Base-by-base conservation (phyloP, 2,113 vertebrate genomes). In the Phrynocephalus versicolor region DNA sequence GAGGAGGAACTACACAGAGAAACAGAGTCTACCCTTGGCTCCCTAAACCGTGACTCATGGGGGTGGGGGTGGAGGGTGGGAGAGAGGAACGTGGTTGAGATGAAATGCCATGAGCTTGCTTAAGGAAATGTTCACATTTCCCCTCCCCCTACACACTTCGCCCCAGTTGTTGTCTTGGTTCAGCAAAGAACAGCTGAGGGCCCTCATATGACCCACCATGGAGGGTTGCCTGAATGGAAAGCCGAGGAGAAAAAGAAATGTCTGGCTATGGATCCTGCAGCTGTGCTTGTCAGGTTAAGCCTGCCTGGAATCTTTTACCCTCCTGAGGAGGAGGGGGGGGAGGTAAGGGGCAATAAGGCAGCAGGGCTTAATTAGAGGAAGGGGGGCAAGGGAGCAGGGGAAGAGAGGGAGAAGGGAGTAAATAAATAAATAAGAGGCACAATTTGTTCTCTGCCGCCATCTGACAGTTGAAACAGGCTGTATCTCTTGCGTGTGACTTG, bases 161-260 rank as follows among this genome's bases (percentile, higher is more conserved):
- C 41, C 37, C 86, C 81, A 87, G 81, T 82, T 79, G 75, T 41
- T 33, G 45, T 51, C 81, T 30, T 13, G 33, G 16, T 57, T 78
- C 67, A 72, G 57, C 5, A 65, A 51, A 73, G 81, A 83, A 87
- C 86, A 87, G 86, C 86, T 87, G 86, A 83, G 67, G 86, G 86
- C 67, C 81, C 86, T 87, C 75, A 39, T 77, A 82, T 87, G 86
- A 83, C 81, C 81, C 81, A 64, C 67, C 23, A 35, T 33, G 35
- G 55, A 35, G 84, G 84, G 27, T 74, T 87, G 58, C 57, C 4
- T 67, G 55, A 64, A 76, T n/a, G 33, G 67, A 79, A 79, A 72
- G 73, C 55, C 13, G 27, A 39, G 6, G 65, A 64, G 73, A 72
- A 27, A 64, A 55, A 72, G 35, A 64, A 55, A 3, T n/a, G n/a